These are phyloP conservation scores for Platerodrilus igneus DNA, from an alignment of 2,888 invertebrate genomes.

Conservation along the genomic window DNA sequence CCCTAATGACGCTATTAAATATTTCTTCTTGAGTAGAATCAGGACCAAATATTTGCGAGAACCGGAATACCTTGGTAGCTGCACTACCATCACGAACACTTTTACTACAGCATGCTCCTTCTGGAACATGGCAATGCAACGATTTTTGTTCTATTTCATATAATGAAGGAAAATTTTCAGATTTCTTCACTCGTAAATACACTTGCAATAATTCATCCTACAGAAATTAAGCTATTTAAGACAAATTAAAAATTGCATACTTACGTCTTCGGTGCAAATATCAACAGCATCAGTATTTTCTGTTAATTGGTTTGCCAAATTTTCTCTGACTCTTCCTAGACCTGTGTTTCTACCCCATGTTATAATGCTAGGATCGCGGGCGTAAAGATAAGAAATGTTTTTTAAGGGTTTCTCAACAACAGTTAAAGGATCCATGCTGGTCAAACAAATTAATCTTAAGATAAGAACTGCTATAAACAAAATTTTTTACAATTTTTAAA, in stretches of 20 bases:
- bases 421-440: too few relatives aligned
- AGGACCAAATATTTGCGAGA: slow-evolving; percentile 38
- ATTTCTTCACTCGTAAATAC: slow-evolving; percentile 23
- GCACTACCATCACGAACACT: slow-evolving; percentile 27
- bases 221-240: too few relatives aligned
- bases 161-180: slow-evolving; percentile 17
- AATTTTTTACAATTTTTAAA: too few relatives aligned
- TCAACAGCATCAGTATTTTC: not conserved
- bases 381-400: slow-evolving; percentile 17
- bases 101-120: slow-evolving; percentile 24
- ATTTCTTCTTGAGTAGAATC: slow-evolving; percentile 33
- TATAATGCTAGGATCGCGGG: slow-evolving; percentile 24
- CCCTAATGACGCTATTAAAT: slow-evolving; percentile 37
- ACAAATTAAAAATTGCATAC: not conserved
- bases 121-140: slow-evolving; percentile 28
- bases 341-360: too few relatives aligned
- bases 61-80: slow-evolving; percentile 32
- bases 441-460: too few relatives aligned
- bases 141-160: slow-evolving; percentile 29
- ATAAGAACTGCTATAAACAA: too few relatives aligned
- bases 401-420: not conserved
- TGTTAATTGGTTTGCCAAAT: not conserved
- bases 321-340: slow-evolving; percentile 2
- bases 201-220: slow-evolving; percentile 19
- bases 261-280: not conserved